Base-by-base conservation (phyloP, 2,113 vertebrate species). In the Calidris pugnax region DNA sequence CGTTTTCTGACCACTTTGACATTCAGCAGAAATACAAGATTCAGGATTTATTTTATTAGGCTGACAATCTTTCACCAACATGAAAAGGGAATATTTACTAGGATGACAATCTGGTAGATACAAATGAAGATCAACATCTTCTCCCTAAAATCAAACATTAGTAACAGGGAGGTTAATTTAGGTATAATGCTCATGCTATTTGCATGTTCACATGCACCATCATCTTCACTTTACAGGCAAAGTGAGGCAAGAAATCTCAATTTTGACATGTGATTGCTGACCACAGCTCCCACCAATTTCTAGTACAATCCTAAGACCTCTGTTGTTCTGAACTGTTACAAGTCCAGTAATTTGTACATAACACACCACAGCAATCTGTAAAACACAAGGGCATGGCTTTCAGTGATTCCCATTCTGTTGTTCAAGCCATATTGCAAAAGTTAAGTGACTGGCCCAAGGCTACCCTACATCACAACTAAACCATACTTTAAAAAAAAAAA, bases 21-120 rank as follows among this genome's bases (percentile, higher is more conserved):
- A 98, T 91, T 99, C 99, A 2, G 98, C 96, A 69, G 99, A 98
- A 96, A 98, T 97, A 81, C 98, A 98, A 85, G 98, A 97, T 83
- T 99, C 99, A 3, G 98, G 98, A 80, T 97, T 97, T 67, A 98
- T 94, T 98, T 99, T 99, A 94, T 96, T 98, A 77, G 98, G 97
- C 90, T 99, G 99, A 97, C 99, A 99, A 95, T 99, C 98, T 96
- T 99, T 99, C 84, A 99, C 98, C 95, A 99, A 90, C 91, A 99
- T 99, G 94, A 99, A 99, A n/a, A 99, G 98, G n/a, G 99, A 98
- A 62, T 99, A 99, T 97, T 99, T 99, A 96, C 99, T 99, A 33
- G 99, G 99, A 93, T 99, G 99, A 97, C 99, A 99, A 97, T 99
- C 99, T 7, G 99, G 99, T 81, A 99, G 97, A 94, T 99, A 99